Conservation (phyloP, 2,113 vertebrate species). For the Odocoileus virginianus region DNA sequence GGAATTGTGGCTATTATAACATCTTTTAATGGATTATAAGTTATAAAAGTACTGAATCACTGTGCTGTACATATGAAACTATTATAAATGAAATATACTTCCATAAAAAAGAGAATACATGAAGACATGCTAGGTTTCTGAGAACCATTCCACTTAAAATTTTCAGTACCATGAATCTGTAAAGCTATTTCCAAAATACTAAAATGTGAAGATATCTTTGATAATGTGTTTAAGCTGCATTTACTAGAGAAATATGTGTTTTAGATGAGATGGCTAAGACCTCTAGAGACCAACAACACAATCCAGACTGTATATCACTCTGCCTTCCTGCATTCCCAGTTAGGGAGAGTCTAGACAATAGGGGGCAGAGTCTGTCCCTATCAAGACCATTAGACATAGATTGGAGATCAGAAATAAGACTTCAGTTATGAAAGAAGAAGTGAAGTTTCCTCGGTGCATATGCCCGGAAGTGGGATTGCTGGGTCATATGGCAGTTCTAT, state of each 20-base stretch:
- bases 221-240: not conserved
- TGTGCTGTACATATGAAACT: not conserved
- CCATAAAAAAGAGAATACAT: not conserved
- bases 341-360: not conserved
- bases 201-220: not conserved
- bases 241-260: not conserved
- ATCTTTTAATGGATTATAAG: not conserved
- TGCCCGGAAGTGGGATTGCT: too few relatives aligned
- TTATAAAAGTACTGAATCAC: not conserved
- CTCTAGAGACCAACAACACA: not conserved
- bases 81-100: not conserved
- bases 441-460: not conserved
- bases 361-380: fast-evolving
- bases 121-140: not conserved
- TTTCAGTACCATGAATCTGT: not conserved
- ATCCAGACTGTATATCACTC: not conserved
- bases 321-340: not conserved
- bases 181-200: not conserved
- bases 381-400: not conserved
- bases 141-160: not conserved
- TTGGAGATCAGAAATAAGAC: not conserved
- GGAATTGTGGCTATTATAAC: too few relatives aligned
- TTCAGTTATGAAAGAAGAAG: not conserved
- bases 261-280: not conserved
- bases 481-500: too few relatives aligned